A percentile compares a stretch with the other conserved stretches of the same genome.
Evolutionary conservation across 2,888 invertebrate species (phyloP).

Genomic region (Pegoplata infirma): DNA sequence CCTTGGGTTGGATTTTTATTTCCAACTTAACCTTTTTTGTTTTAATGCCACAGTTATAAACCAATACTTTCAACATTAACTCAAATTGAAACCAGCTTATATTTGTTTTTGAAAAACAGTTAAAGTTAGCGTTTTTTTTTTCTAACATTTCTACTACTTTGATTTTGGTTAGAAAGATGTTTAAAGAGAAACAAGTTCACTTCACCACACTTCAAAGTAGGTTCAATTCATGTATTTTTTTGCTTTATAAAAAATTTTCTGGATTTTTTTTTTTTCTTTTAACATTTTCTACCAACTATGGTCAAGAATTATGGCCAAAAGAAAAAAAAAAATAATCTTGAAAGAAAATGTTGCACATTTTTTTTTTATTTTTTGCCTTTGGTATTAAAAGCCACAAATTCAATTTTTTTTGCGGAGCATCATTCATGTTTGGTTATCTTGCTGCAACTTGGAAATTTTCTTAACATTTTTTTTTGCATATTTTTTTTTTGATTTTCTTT

Average conservation of each 20-base stretch:
- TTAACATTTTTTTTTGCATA: background rate
- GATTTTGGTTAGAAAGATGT: background rate
- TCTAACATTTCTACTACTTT: background rate
- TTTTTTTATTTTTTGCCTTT: background rate
- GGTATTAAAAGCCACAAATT: background rate
- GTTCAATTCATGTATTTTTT: background rate
- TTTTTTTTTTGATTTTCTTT: too few relatives aligned
- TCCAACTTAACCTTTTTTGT: too few relatives aligned
- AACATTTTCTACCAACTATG: background rate
- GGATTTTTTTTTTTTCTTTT: conserved; percentile 7
- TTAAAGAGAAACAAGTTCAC: conserved; percentile 49
- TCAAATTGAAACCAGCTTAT: conserved; percentile 42
- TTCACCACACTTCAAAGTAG: conserved; percentile 19
- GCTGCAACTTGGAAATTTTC: background rate
- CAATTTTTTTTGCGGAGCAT: conserved; percentile 36
- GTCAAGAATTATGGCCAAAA: conserved; percentile 1
- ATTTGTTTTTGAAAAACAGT: conserved; percentile 41
- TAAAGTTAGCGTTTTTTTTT: background rate
- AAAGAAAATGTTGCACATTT: conserved; percentile 1
- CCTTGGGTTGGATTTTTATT: too few relatives aligned
- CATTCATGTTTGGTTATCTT: conserved; percentile 36
- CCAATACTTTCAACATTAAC: too few relatives aligned
- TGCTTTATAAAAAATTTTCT: conserved; percentile 13
- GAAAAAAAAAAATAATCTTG: background rate
- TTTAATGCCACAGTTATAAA: too few relatives aligned